Evolutionary conservation across 2,888 invertebrate species (phyloP), one percentile per base, ranked within the genome.

Genomic region (Plagodis pulveraria): DNA sequence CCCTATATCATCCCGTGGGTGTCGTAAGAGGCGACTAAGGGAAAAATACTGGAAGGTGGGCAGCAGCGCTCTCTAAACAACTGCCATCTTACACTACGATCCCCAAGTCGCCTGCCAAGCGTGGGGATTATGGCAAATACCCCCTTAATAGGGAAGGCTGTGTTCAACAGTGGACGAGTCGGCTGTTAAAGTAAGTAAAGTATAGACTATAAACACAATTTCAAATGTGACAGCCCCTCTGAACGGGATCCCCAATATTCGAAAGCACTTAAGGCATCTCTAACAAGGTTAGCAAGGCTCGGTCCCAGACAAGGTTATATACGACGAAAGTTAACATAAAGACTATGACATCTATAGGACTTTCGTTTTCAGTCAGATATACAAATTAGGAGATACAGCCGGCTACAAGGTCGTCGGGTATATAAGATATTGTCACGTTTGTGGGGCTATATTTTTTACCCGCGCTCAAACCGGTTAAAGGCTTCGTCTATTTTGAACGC

Each of bases 371-470:
- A 50, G 52, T 65, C 50, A 22, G 22, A 22, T 22, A 59, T 45
- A 55, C 60, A 40, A 50, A 46, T 68, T 70, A 69, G 58, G 65
- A 69, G 67, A 77, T 65, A 72, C 10, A 10, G 65, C 62, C 49
- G 56, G 59, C 59, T 60, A 58, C 81, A 85, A 86, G 86, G 86
- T 80, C 81, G 73, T 68, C 77, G 58, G 67, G 76, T 79, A 2
- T 22, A 71, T 69, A 45, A 76, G 70, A 68, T 74, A 73, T 78
- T 78, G 74, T 77, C 72, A 73, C 67, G 71, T 72, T 72, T 65
- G 67, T 68, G 66, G 58, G 64, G 67, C 69, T 67, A 72, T 60
- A 58, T 47, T 71, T 72, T 22, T 72, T 70, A 62, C 58, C 34
- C 47, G 61, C 52, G 53, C 45, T 56, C 60, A 64, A 81, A 78